Base-by-base conservation (phyloP, 2,888 invertebrate genomes). In the Catocala sponsa region DNA sequence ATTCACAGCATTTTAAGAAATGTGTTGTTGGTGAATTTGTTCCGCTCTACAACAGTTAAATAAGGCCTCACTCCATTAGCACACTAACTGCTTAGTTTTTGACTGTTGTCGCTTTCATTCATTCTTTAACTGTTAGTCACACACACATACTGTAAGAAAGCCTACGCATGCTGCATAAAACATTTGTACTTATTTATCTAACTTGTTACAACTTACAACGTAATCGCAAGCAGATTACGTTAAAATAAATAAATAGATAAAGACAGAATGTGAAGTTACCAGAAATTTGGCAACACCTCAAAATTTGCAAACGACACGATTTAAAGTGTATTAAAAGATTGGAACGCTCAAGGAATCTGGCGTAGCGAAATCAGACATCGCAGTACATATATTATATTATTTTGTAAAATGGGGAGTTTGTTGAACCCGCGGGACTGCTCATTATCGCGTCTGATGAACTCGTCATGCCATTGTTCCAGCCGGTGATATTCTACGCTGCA, bases 391-490 rank as follows among this genome's bases (percentile, higher is more conserved):
- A n/a, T n/a, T n/a, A n/a, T n/a, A 85, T 84, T 85, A 89, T 88
- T 91, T 90, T 86, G 90, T 90, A 83, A 89, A 92, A 91, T 87
- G 78, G 86, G 82, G 80, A 90, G 94, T 92, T 92, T 91, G 83
- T 92, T 93, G 94, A 93, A 91, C 94, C 89, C 88, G 84, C 84
- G 88, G 91, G 91, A 90, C 89, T 86, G 88, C 89, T 91, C 89
- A 93, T 93, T 92, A 92, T 91, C 89, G 89, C 87, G 91, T 88
- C 81, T 92, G 90, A 91, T 90, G 92, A 91, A 91, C 92, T 88
- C 89, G 87, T 85, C 85, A 84, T 80, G 85, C 88, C 84, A 91
- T 92, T 92, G 92, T 92, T 90, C 85, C 87, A 86, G 76, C 70
- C 82, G 72, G 80, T 84, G 82, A 83, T 84, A 85, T 84, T 79